Conservation (phyloP, 2,113 vertebrate genomes). For the Anthoscopus minutus region DNA sequence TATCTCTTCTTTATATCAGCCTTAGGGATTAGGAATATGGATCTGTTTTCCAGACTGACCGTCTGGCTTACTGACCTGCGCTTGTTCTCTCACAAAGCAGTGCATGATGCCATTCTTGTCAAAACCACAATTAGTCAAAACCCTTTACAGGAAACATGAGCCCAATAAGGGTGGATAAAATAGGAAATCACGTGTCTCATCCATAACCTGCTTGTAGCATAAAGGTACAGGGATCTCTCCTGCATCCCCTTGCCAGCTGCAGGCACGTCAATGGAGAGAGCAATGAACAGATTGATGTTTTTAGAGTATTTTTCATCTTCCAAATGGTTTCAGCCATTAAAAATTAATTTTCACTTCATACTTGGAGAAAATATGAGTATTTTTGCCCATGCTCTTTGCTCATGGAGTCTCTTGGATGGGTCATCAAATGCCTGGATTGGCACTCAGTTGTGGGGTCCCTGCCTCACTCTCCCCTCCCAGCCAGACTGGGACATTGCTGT, state of each 20-base stretch:
- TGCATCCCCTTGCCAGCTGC: conserved; percentile 29
- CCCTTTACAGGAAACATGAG: conserved; percentile 84
- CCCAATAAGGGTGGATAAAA: conserved; percentile 71
- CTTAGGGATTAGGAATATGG: conserved; percentile 71
- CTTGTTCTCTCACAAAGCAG: conserved; percentile 54
- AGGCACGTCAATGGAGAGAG: background rate
- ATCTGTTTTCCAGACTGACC: conserved; percentile 76
- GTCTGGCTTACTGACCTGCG: conserved; percentile 73
- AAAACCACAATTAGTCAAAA: conserved; percentile 77
- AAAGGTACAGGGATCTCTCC: background rate
- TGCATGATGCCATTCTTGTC: conserved; percentile 68
- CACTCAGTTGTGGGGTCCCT: fast-evolving
- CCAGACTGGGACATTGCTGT: background rate
- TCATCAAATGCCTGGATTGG: background rate
- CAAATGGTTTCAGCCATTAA: background rate
- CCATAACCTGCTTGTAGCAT: background rate
- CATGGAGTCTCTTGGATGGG: background rate
- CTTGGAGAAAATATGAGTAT: background rate
- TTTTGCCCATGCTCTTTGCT: background rate
- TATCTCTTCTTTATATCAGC: conserved; percentile 69
- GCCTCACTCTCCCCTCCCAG: fast-evolving
- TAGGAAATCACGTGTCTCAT: conserved; percentile 69
- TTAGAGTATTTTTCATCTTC: background rate
- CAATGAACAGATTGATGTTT: background rate
- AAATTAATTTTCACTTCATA: background rate